phyloP scores from a whole-genome alignment of 1,140 invertebrate species.

The Teleopsis dalmanni region DNA sequence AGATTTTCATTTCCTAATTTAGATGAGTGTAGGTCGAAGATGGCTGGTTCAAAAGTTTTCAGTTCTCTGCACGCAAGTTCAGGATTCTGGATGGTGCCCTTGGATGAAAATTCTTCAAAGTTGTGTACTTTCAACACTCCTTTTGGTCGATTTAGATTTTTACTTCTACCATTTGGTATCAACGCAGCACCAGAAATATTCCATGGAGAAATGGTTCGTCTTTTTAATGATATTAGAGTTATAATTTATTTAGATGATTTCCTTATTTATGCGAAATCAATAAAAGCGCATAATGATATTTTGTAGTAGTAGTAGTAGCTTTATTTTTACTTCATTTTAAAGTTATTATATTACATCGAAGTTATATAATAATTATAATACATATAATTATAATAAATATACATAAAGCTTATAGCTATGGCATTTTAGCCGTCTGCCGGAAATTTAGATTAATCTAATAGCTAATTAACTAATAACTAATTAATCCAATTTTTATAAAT shows the following conservation, averaged over 20 bases:
- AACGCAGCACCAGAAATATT: conserved; percentile 40
- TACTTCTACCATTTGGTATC: conserved; percentile 44
- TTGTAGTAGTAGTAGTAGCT: too few species aligned
- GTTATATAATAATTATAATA: too few species aligned
- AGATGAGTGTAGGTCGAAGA: conserved; percentile 34
- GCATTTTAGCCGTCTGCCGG: too few species aligned
- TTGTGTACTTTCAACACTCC: conserved; percentile 46
- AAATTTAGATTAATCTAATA: too few species aligned
- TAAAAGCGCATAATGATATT: conserved; percentile 25
- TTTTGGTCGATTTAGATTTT: conserved; percentile 36
- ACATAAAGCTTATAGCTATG: too few species aligned
- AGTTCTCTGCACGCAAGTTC: conserved; percentile 42
- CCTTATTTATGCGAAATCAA: conserved; percentile 19
- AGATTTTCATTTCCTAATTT: conserved; percentile 42
- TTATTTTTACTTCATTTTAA: too few species aligned
- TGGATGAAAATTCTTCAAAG: conserved; percentile 35
- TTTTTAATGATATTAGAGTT: conserved; percentile 27
- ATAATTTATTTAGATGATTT: conserved; percentile 39
- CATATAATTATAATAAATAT: too few species aligned
- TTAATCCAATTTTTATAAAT: too few species aligned
- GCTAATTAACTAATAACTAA: too few species aligned
- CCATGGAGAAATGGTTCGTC: conserved; percentile 24
- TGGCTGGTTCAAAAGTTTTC: conserved; percentile 38
- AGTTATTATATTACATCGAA: too few species aligned
- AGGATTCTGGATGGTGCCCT: conserved; percentile 44